Evolutionary conservation across 2,113 vertebrate genomes (phyloP).

Genomic region (Crotophaga sulcirostris): DNA sequence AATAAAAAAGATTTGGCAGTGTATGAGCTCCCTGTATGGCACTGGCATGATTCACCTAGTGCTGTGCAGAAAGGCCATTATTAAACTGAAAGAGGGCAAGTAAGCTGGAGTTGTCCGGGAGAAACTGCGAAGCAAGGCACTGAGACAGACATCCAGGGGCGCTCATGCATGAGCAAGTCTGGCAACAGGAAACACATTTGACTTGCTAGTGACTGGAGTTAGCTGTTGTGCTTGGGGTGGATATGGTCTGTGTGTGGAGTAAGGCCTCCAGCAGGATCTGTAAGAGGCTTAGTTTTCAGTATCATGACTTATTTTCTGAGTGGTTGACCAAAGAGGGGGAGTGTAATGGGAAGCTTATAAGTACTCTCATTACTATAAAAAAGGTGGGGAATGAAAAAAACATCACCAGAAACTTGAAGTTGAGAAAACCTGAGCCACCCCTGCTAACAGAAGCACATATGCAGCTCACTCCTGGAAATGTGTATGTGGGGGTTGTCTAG

Average conservation of each 20-base stretch:
- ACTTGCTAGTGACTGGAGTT: not conserved
- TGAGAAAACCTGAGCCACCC: not conserved
- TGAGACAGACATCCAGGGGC: accelerated
- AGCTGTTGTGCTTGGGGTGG: not conserved
- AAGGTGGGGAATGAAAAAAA: not conserved
- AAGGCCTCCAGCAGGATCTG: not conserved
- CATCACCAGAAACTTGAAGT: not conserved
- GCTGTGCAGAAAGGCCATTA: not conserved
- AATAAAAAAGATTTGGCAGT: not conserved
- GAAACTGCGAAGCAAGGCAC: not conserved
- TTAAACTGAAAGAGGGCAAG: not conserved
- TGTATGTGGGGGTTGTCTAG: not conserved
- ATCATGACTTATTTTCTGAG: not conserved
- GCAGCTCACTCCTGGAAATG: not conserved
- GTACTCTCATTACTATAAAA: not conserved
- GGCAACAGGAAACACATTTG: not conserved
- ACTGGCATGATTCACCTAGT: not conserved
- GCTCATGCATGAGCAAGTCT: accelerated
- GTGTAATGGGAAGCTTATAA: not conserved
- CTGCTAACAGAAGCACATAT: accelerated
- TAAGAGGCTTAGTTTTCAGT: not conserved
- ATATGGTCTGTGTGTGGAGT: not conserved
- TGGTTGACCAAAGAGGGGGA: not conserved
- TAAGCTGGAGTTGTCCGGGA: not conserved
- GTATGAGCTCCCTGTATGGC: accelerated